Evolutionary conservation across 2,797 vertebrate species (phyloP).

Genomic region (Pseudochromis fuscus): DNA sequence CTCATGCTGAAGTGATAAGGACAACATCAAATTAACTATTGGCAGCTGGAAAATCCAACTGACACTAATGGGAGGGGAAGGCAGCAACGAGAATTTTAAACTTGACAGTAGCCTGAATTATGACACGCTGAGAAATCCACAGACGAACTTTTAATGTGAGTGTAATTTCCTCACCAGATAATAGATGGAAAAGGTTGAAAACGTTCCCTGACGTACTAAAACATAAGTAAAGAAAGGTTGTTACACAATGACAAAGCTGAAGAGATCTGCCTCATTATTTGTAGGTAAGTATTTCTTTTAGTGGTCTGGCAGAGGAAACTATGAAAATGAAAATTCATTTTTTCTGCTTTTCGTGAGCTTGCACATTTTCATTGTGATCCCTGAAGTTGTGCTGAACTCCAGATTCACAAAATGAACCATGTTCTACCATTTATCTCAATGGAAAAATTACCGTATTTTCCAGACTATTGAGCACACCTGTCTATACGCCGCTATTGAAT

Average conservation of each 20-base stretch:
- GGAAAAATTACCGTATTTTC: no score
- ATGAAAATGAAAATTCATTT: neutral
- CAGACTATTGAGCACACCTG: no score
- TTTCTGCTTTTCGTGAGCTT: neutral
- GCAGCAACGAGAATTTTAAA: slow-evolving; percentile 37
- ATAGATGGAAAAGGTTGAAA: neutral
- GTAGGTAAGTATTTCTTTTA: no score
- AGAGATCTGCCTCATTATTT: neutral
- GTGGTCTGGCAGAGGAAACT: neutral
- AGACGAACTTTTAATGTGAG: slow-evolving; percentile 8
- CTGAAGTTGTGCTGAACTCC: no score
- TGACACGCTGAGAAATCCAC: slow-evolving; percentile 22
- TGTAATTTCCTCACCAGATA: neutral
- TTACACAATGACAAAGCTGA: neutral
- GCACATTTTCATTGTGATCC: neutral
- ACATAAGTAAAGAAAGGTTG: slow-evolving; percentile 2
- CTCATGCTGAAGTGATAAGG: slow-evolving; percentile 58
- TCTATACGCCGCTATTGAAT: no score
- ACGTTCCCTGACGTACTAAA: slow-evolving; percentile 6
- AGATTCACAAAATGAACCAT: no score
- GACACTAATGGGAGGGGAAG: slow-evolving; percentile 57
- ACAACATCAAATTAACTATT: slow-evolving; percentile 73
- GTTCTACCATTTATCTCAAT: no score
- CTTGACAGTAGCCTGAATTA: slow-evolving; percentile 37
- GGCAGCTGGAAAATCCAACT: slow-evolving; percentile 69